Evolutionary conservation across 2,888 invertebrate genomes (phyloP).

Genomic region (Dysmachus trigonus): DNA sequence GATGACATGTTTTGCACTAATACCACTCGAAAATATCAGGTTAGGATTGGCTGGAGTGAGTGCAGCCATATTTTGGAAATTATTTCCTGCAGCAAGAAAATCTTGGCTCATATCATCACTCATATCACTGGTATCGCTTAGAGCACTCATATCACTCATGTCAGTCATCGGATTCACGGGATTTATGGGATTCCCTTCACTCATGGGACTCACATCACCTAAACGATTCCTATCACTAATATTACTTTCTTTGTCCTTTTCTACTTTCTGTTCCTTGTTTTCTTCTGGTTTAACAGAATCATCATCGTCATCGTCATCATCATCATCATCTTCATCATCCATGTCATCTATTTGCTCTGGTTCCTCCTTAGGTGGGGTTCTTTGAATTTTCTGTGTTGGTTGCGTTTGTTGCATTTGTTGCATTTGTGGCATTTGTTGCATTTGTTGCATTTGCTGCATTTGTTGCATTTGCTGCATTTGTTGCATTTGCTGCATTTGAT

Average conservation of each 20-base stretch:
- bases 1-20: neutral
- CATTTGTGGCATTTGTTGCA: neutral
- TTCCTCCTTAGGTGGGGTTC: neutral
- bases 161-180: neutral
- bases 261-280: neutral
- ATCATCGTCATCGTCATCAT: neutral
- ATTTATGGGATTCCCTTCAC: neutral
- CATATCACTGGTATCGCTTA: neutral
- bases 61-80: conserved; percentile 9
- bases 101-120: neutral
- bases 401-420: neutral
- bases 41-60: neutral
- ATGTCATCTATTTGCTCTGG: neutral
- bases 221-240: neutral
- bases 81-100: conserved; percentile 2
- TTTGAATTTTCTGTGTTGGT: neutral
- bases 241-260: neutral
- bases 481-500: neutral
- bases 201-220: neutral
- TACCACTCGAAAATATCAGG: neutral
- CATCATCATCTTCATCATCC: neutral
- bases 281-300: neutral
- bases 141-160: neutral
- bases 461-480: neutral
- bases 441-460: neutral